Evolutionary conservation across 2,888 invertebrate species (phyloP), one percentile per base, ranked within the genome.

Genomic region (Cactoblastis cactorum): DNA sequence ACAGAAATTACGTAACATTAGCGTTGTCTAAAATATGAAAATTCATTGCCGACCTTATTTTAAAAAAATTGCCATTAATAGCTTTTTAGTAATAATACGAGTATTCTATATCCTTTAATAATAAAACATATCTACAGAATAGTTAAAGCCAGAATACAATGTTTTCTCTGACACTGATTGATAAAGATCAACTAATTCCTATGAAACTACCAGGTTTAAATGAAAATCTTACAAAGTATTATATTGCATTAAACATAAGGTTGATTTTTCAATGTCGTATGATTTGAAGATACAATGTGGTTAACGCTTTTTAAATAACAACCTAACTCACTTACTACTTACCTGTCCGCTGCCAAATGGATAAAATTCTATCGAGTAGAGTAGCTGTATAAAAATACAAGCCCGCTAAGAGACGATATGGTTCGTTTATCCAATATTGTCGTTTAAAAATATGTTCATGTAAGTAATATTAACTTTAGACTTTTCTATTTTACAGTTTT

Each of bases 161-260:
- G 37, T 38, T 22, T 35, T 24, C 37, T 48, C 15, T 38, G 48
- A 48, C 48, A 48, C 2, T 48, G 45, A 46, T 46, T 46, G 22
- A 33, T 34, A 46, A 46, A 46, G 33, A 46, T 46, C 33, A 34
- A 43, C 15, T 15, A 28, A 17, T 28, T 15, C 43, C 28, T n/a
- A 11, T 28, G 43, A 43, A 43, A 43, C 28, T 28, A 15, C 43
- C 43, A 43, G 28, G 15, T 17, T 28, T 28, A 11, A 28, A 17
- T 1, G 5, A 17, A 43, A 37, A 28, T 5, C 17, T 15, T 11
- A 32, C 9, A 43, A 43, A 4, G 32, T 17, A n/a, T 15, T 28
- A 1, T 43, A 28, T 43, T 0, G 12, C 1, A 3, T 1, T 17
- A 3, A n/a, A 8, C 1, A 9, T 28, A 43, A 28, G 15, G 15